These are phyloP conservation scores for Pyxicephalus adspersus DNA, from an alignment of 2,113 vertebrate species.

Conservation along the genomic window DNA sequence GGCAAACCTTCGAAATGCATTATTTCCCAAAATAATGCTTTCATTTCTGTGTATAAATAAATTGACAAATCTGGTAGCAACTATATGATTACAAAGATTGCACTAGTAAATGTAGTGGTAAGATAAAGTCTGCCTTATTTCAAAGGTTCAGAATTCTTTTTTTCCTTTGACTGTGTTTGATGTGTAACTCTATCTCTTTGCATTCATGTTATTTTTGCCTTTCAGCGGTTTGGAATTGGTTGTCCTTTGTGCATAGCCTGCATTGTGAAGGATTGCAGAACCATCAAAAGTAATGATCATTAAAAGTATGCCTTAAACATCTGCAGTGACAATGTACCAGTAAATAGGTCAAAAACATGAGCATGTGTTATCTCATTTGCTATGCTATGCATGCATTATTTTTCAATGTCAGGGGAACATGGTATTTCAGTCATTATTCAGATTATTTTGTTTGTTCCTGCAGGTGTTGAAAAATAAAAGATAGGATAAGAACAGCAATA, in stretches of 20 bases:
- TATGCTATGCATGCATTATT: conserved; percentile 42
- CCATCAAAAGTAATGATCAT: conserved; percentile 34
- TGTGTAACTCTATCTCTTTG: background rate
- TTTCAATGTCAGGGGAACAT: conserved; percentile 23
- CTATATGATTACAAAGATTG: too few relatives aligned
- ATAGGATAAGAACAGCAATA: background rate
- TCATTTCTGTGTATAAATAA: too few relatives aligned
- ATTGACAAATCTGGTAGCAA: too few relatives aligned
- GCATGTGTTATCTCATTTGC: conserved; percentile 37
- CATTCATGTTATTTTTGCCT: conserved; percentile 7
- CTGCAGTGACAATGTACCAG: conserved; percentile 34
- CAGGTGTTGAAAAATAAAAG: conserved; percentile 26
- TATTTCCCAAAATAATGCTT: too few relatives aligned
- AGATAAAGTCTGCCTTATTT: background rate
- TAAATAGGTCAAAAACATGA: conserved; percentile 41
- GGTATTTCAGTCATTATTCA: conserved; percentile 30
- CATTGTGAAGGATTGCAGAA: background rate
- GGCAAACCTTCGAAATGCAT: too few relatives aligned
- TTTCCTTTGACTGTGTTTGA: background rate
- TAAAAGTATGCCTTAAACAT: conserved; percentile 29
- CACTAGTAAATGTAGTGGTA: background rate
- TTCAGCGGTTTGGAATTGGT: conserved; percentile 15
- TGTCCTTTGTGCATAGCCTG: conserved; percentile 7
- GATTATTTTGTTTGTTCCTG: conserved; percentile 16
- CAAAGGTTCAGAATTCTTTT: background rate